A percentile compares a stretch with the other conserved stretches of the same genome.
phyloP scores from a whole-genome alignment of 1,140 invertebrate species.

The Hylaeus volcanicus region DNA sequence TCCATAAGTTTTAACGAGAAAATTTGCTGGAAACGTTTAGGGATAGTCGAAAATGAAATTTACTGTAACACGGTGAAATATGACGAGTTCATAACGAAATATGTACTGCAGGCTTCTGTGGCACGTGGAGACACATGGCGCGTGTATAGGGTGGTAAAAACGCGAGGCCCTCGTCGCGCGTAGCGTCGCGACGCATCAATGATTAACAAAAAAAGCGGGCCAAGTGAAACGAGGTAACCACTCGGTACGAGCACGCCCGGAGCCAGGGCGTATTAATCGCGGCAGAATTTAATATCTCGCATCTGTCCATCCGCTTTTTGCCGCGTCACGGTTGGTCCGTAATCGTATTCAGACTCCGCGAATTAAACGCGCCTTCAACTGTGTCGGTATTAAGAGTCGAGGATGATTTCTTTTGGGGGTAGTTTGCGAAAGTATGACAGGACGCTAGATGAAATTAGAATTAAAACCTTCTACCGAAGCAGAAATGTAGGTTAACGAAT shows the following conservation, averaged over 20 bases:
- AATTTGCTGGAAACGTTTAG: too few species aligned
- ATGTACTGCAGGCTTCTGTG: too few species aligned
- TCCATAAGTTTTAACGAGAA: too few species aligned
- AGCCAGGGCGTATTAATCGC: background rate
- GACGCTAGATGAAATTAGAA: background rate
- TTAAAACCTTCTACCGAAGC: background rate
- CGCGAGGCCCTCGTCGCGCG: too few species aligned
- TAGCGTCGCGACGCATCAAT: background rate
- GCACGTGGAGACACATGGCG: too few species aligned
- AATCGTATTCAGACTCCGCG: background rate
- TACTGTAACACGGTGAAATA: too few species aligned
- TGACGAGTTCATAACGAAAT: too few species aligned
- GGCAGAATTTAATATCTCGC: conserved; percentile 18
- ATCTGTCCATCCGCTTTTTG: background rate
- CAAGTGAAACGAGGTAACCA: background rate
- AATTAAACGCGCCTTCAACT: conserved; percentile 5
- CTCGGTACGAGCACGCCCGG: background rate
- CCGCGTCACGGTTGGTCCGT: background rate
- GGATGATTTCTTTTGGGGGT: background rate
- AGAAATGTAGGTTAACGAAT: too few species aligned
- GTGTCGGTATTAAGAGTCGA: background rate
- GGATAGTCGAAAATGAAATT: too few species aligned
- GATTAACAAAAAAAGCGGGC: conserved; percentile 5
- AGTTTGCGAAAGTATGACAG: background rate
- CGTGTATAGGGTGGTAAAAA: too few species aligned